Percentiles rank a stretch among this genome's conserved stretches.
Evolutionary conservation across 2,797 vertebrate genomes (phyloP).

Genomic region (Podarcis siculus): DNA sequence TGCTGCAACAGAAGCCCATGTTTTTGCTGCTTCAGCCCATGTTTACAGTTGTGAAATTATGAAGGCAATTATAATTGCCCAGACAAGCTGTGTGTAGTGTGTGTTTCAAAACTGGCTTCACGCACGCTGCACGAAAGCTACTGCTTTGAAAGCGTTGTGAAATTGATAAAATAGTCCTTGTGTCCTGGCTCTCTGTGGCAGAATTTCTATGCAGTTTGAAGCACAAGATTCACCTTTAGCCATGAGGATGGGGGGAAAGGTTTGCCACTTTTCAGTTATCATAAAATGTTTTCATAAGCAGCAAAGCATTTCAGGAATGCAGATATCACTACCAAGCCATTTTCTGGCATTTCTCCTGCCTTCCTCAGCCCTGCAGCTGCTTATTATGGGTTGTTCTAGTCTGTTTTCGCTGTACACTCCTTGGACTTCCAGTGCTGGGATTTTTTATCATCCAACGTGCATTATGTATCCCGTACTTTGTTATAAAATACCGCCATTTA

Average conservation of each 20-base stretch:
- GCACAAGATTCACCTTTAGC: not conserved
- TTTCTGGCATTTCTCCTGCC: not conserved
- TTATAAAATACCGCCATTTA: not conserved
- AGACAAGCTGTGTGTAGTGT: not conserved
- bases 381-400: not conserved
- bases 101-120: too few species aligned
- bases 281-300: not conserved
- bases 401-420: too few species aligned
- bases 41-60: not conserved
- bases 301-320: not conserved
- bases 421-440: too few species aligned
- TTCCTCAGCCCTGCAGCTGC: too few species aligned
- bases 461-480: too few species aligned
- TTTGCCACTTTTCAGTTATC: not conserved
- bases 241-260: too few species aligned
- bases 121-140: not conserved
- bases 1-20: slow-evolving; percentile 19
- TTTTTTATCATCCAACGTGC: too few species aligned
- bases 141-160: not conserved
- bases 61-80: slow-evolving; percentile 26
- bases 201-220: not conserved
- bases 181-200: too few species aligned
- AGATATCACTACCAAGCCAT: not conserved
- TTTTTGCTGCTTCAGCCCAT: not conserved
- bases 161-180: not conserved